A percentile compares a stretch with the other conserved stretches of the same genome.
Evolutionary conservation across 2,113 vertebrate species (phyloP).

Genomic region (Rhabdomys dilectus): DNA sequence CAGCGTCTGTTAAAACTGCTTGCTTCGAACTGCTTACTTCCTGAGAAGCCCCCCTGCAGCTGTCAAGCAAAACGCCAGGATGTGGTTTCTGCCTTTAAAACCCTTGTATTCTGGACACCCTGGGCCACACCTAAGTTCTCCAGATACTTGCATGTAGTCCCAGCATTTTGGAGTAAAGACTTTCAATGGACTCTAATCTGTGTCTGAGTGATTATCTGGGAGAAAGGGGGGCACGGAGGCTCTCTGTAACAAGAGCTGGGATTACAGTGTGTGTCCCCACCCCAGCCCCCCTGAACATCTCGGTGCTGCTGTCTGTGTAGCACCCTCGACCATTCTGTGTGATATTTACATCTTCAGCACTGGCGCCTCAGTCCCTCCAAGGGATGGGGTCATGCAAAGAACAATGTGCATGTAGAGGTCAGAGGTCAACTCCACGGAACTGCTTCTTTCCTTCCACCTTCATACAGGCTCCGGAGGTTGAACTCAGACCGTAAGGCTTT

Average conservation of each 20-base stretch:
- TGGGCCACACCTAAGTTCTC: background rate
- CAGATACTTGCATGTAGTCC: background rate
- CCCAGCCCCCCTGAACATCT: background rate
- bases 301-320: background rate
- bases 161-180: background rate
- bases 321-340: background rate
- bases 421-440: background rate
- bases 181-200: background rate
- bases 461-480: background rate
- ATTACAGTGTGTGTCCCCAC: background rate
- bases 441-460: no score
- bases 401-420: background rate
- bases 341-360: background rate
- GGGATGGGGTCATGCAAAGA: background rate
- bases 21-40: background rate
- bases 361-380: background rate
- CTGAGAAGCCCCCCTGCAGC: background rate
- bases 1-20: background rate
- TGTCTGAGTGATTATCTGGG: background rate
- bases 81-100: background rate
- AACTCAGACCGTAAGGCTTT: no score
- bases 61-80: background rate
- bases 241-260: background rate
- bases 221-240: rapidly evolving
- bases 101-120: background rate